Base-by-base conservation (phyloP, 2,797 vertebrate genomes). In the Mormyrus proboscirostris region DNA sequence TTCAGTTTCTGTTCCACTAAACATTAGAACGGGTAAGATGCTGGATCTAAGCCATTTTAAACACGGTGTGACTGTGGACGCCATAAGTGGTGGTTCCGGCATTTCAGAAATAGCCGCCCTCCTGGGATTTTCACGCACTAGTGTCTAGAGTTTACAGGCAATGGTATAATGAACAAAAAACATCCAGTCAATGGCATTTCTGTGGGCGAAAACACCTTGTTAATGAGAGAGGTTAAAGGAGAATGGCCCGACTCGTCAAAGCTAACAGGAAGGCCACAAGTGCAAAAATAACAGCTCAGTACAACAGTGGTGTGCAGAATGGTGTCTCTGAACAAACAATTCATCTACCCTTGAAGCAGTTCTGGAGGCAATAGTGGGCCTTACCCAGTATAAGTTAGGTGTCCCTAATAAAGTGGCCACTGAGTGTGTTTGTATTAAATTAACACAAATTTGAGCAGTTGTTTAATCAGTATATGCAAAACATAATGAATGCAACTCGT, bases 281-380 rank as follows among this genome's bases (percentile, higher is more conserved):
- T 82, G 76, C 76, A 82, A 82, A 82, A 82, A 19, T 82, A 82
- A 82, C 19, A 82, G 38, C 76, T 47, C 76, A 82, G 76, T 82
- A 44, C 76, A 82, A 82, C 76, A 82, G 76, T 3, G 41, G 76
- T 82, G 38, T 82, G 76, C 41, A 47, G 41, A 82, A 82, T 47
- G 76, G 41, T 16, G 29, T 14, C 69, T 73, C 38, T 82, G 76
- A 82, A 82, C 76, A 82, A 19, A 47, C 41, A 82, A 82, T 10
- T 47, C 38, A 82, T 82, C 76, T 47, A n/a, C 76, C 76, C 76
- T 47, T 82, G 73, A 82, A 82, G 38, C 76, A 47, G 38, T 22
- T 82, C 76, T 47, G 38, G 38, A 82, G 76, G 76, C 41, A 82
- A 47, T 8, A 82, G 38, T 9, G 38, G 76, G 14, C 19, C 16